phyloP scores from a whole-genome alignment of 2,888 invertebrate genomes.

The Cheilosia vernalis region DNA sequence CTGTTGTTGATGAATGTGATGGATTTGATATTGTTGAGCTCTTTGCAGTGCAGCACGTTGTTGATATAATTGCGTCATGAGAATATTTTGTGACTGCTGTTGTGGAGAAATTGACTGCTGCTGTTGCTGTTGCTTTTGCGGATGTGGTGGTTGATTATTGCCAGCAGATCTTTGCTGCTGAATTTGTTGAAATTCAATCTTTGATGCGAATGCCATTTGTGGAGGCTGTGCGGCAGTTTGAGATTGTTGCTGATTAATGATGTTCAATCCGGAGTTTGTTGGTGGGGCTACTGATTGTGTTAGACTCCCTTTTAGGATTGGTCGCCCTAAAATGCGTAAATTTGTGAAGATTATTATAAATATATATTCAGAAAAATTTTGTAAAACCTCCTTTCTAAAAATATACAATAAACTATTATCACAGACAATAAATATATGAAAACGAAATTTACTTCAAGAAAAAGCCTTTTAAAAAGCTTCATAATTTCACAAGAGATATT shows the following conservation, averaged over 20 bases:
- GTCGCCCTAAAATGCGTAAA: constrained; percentile 78
- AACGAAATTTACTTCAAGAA: too few relatives aligned
- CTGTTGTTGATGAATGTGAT: constrained; percentile 78
- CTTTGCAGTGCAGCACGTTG: constrained; percentile 75
- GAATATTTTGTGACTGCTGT: constrained; percentile 77
- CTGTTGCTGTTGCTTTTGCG: constrained; percentile 75
- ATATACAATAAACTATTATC: too few relatives aligned
- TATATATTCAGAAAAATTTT: too few relatives aligned
- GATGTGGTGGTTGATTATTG: constrained; percentile 70
- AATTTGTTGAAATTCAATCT: constrained; percentile 80
- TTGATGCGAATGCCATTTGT: constrained; percentile 77
- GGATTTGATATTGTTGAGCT: constrained; percentile 81
- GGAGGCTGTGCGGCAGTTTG: constrained; percentile 73
- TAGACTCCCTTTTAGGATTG: constrained; percentile 81
- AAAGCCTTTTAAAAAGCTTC: too few relatives aligned
- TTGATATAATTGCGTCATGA: constrained; percentile 78
- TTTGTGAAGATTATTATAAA: neutral
- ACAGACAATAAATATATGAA: too few relatives aligned
- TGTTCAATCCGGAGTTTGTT: constrained; percentile 35
- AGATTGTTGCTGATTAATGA: constrained; percentile 64
- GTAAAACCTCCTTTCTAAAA: too few relatives aligned
- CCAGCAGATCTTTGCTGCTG: constrained; percentile 77
- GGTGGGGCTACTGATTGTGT: constrained; percentile 58
- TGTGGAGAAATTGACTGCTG: constrained; percentile 75
- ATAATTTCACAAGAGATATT: too few relatives aligned